A percentile compares a stretch with the other conserved stretches of the same genome.
These are phyloP conservation scores for Erpetoichthys calabaricus DNA, from an alignment of 2,797 vertebrate genomes.

Conservation along the genomic window DNA sequence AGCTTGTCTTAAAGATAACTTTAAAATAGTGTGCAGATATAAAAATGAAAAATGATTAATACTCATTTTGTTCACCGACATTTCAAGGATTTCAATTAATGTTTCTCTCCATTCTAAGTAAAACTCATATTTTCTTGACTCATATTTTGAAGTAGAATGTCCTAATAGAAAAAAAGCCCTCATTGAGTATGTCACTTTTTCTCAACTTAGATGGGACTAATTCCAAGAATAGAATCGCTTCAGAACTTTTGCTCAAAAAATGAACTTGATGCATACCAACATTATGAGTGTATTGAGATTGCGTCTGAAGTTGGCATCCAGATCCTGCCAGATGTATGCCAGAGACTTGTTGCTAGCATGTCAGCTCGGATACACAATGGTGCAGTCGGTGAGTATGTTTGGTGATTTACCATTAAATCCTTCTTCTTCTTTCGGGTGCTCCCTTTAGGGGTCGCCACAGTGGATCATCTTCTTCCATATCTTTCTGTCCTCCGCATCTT, in stretches of 20 bases:
- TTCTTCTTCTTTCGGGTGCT: too few species aligned
- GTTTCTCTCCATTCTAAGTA: too few species aligned
- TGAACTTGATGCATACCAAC: constrained; percentile 46
- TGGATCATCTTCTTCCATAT: too few species aligned
- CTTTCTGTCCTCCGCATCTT: too few species aligned
- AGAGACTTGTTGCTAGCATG: constrained; percentile 52
- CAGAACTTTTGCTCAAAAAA: constrained; percentile 54
- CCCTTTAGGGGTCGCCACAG: too few species aligned
- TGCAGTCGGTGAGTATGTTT: constrained; percentile 49
- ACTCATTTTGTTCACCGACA: too few species aligned
- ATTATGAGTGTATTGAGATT: constrained; percentile 54
- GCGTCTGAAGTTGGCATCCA: constrained; percentile 35
- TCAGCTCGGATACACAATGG: constrained; percentile 64
- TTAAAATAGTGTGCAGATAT: too few species aligned
- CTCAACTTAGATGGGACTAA: constrained; percentile 55
- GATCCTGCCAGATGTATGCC: constrained; percentile 38
- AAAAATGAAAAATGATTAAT: too few species aligned
- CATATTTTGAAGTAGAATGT: background rate
- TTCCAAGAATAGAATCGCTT: constrained; percentile 52
- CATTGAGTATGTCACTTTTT: background rate
- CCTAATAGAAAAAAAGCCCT: background rate
- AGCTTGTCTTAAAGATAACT: too few species aligned
- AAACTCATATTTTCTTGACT: too few species aligned
- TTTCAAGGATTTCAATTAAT: too few species aligned
- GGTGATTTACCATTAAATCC: constrained; percentile 1